Evolutionary conservation across 2,888 invertebrate species (phyloP).

Genomic region (Hirtodrosophila duncani): DNA sequence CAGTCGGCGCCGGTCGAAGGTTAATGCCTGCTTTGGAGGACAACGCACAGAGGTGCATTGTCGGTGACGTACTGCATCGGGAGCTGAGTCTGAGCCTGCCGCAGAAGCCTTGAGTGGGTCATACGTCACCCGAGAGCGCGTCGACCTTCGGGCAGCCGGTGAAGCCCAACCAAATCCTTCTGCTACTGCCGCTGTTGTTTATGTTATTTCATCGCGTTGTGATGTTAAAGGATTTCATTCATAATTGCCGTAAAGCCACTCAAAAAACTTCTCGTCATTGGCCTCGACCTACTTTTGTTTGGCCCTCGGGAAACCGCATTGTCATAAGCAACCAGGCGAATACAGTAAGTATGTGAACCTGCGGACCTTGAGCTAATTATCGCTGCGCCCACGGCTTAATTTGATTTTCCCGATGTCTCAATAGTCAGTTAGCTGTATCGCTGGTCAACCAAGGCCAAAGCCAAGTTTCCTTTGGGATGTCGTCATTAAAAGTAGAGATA

Average conservation of each 20-base stretch:
- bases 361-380: too few species aligned
- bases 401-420: too few species aligned
- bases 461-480: too few species aligned
- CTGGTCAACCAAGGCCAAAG: too few species aligned
- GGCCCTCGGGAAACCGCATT: slow-evolving; percentile 45
- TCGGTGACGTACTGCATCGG: slow-evolving; percentile 52
- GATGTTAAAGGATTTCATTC: slow-evolving; percentile 55
- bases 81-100: slow-evolving; percentile 2
- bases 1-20: slow-evolving; percentile 48
- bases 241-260: slow-evolving; percentile 57
- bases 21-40: slow-evolving; percentile 58
- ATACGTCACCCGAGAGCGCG: slow-evolving; percentile 35
- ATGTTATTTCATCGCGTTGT: neutral
- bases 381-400: too few species aligned
- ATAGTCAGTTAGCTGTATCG: too few species aligned
- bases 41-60: slow-evolving; percentile 28
- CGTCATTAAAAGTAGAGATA: too few species aligned
- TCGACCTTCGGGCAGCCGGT: slow-evolving; percentile 16
- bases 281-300: slow-evolving; percentile 49
- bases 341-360: too few species aligned
- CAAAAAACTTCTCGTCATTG: slow-evolving; percentile 21
- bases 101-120: slow-evolving; percentile 46
- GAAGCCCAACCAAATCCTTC: slow-evolving; percentile 11
- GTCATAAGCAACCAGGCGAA: slow-evolving; percentile 8
- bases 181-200: neutral